Evolutionary conservation across 2,113 vertebrate species (phyloP).

Genomic region (Mandrillus leucophaeus): DNA sequence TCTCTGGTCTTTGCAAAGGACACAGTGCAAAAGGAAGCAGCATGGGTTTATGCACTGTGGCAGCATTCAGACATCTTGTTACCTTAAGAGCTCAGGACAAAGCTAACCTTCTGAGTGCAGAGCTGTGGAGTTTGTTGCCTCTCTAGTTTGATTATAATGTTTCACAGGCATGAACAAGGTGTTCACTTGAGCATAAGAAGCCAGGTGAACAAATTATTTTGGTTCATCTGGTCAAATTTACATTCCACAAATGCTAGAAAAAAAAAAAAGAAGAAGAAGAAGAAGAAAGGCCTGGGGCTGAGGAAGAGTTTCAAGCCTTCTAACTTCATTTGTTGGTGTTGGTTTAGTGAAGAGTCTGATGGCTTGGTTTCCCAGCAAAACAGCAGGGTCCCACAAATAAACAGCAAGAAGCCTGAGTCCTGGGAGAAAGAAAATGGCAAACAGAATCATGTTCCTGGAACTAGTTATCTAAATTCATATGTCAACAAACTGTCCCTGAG

Average conservation of each 20-base stretch:
- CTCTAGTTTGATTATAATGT: not conserved
- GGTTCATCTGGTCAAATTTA: not conserved
- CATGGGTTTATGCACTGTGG: not conserved
- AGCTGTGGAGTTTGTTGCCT: not conserved
- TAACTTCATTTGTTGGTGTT: not conserved
- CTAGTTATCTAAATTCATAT: not conserved
- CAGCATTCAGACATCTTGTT: not conserved
- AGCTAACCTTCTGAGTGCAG: not conserved
- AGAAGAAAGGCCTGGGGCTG: not conserved
- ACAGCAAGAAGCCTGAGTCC: not conserved
- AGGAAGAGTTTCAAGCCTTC: not conserved
- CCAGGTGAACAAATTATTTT: not conserved
- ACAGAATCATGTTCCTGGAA: not conserved
- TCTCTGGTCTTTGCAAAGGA: not conserved
- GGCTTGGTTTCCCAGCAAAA: not conserved
- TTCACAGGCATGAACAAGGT: not conserved
- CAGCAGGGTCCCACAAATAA: not conserved
- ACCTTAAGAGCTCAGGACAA: not conserved
- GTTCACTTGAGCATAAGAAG: not conserved
- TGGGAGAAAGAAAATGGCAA: not conserved
- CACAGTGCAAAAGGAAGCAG: not conserved
- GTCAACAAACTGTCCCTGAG: not conserved
- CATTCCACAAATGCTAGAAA: not conserved
- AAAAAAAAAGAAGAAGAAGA: not conserved
- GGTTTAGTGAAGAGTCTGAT: not conserved